Percentiles rank a stretch among this genome's conserved stretches.
Conservation (phyloP, 2,888 invertebrate genomes). For the Tetheella fluctuosa region DNA sequence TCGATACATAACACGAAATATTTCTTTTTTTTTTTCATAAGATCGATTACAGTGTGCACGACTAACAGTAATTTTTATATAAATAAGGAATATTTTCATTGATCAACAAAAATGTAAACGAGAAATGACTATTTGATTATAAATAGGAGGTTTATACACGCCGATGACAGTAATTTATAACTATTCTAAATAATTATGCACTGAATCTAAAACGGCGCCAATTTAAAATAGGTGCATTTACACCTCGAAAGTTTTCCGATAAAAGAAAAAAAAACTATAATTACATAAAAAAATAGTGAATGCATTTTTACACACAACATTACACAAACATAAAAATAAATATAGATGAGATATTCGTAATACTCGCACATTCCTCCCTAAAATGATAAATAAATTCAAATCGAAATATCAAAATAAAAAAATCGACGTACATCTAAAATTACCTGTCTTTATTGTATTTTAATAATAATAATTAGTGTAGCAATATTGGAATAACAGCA, state of each 20-base stretch:
- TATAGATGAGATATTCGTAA: slow-evolving; percentile 49
- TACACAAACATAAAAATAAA: slow-evolving; percentile 52
- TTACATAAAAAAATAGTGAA: slow-evolving; percentile 62
- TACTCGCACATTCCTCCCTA: slow-evolving; percentile 49
- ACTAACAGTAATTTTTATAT: background rate
- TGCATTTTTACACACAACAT: slow-evolving; percentile 54
- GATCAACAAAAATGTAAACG: slow-evolving; percentile 15
- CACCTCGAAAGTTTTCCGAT: slow-evolving; percentile 29
- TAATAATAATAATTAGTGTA: slow-evolving; percentile 43
- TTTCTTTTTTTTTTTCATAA: background rate
- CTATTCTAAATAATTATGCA: slow-evolving; percentile 34
- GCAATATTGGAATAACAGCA: slow-evolving; percentile 52
- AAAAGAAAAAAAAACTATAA: slow-evolving; percentile 59
- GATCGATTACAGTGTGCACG: slow-evolving; percentile 7
- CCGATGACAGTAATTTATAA: slow-evolving; percentile 27
- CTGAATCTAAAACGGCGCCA: slow-evolving; percentile 31
- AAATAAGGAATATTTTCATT: background rate
- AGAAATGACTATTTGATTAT: background rate
- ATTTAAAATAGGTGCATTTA: slow-evolving; percentile 27
- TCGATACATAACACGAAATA: background rate
- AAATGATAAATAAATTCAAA: slow-evolving; percentile 23
- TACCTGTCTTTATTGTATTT: slow-evolving; percentile 58
- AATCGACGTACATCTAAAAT: slow-evolving; percentile 47
- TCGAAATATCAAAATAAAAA: slow-evolving; percentile 24
- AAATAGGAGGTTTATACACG: background rate